Base-by-base conservation (phyloP, 1,140 invertebrate species). In the Drosophila nikananu region DNA sequence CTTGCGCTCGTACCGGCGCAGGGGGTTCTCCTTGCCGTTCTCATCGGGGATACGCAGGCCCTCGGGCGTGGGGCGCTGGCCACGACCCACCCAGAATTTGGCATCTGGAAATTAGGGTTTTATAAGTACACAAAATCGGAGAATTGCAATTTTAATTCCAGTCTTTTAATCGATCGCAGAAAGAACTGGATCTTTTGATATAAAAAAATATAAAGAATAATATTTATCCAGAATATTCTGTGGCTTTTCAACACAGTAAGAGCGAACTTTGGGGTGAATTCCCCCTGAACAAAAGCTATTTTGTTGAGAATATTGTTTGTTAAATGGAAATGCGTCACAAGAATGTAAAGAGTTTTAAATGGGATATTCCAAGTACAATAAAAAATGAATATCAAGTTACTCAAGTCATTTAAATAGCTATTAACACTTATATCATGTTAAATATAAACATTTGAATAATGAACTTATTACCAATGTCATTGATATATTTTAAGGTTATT, bases 1-100 rank as follows among this genome's bases (percentile, higher is more conserved):
- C 91, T 98, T 98, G 55, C 95, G 95, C 91, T 97, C 95, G 89
- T 98, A 98, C 71, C 95, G 95, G 12, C 96, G 94, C 21, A 98
- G 93, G 1, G 97, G 97, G n/a, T 94, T 92, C 81, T 95, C 95
- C 92, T 97, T 97, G 57, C 97, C 97, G 82, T 98, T 98, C 93
- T 98, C 97, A 86, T 98, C 97, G 0, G 97, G 96, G 4, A 98
- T 95, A 13, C 96, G 94, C 54, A 97, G 95, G 13, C 97, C 97
- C 75, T 97, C 96, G 1, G 97, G 94, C 1, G 95, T 95, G 5
- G 97, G 97, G 79, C 95, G 95, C 23, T 96, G 94, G 12, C 97
- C 97, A 17, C 95, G 92, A 1, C 97, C 97, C 46, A 97, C 97
- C 97, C 97, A 98, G 93, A 98, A 98, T 93, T 98, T 98, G 0